Evolutionary conservation across 2,797 vertebrate species (phyloP), one percentile per base, ranked within the genome.

Genomic region (Danionella dracula): DNA sequence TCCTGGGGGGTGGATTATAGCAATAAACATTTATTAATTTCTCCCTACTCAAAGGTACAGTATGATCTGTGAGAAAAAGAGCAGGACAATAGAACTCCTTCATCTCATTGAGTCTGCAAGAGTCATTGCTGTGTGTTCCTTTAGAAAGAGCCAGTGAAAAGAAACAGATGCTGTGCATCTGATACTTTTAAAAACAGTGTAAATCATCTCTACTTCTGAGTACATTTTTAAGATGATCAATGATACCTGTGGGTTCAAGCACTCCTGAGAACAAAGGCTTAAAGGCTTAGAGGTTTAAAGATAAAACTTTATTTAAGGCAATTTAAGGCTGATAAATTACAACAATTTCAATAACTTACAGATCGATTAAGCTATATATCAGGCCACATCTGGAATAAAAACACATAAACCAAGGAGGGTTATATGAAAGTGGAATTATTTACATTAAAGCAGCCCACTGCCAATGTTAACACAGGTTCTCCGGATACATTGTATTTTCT

Each of bases 1-100:
- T 38, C 55, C 68, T 63, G 61, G 68, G 70, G 74, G 68, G 63
- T 66, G 76, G 79, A 77, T 80, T 80, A 74, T 31, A 58, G 50
- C 59, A 72, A 75, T 78, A 71, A 73, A 35, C 48, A 57, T 42
- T 75, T 67, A 77, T 78, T 76, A 68, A 72, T 74, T 55, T 71
- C 64, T 19, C 9, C 58, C 62, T 58, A 54, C 66, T 74, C 17
- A 72, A 65, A 55, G 64, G 35, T 72, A 74, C 69, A 66, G 68
- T 66, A 64, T 58, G 67, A 37, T 71, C 49, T 62, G 54, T 31
- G 59, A 68, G 48, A 59, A 58, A 68, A 72, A 44, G 51, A 42
- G 13, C 20, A 20, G 41, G 42, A 66, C 51, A 71, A 74, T 54
- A 68, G 19, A 20, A 56, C 23, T 42, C 42, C 40, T 37, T 48